These are phyloP conservation scores for Metaphire vulgaris DNA, from an alignment of 1,140 invertebrate species.

Conservation along the genomic window DNA sequence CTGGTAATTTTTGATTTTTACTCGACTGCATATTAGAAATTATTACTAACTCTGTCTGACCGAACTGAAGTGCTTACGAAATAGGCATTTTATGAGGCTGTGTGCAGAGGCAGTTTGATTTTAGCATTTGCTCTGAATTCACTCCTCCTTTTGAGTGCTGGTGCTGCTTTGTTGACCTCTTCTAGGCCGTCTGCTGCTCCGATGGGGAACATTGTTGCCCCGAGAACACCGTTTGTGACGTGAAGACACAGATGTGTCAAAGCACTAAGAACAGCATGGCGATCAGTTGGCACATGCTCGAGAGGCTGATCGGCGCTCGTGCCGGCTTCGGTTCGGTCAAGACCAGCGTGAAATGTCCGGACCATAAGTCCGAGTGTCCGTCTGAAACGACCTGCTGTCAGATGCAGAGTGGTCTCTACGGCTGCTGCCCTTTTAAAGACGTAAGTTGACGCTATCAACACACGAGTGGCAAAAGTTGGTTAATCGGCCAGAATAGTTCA, in stretches of 20 bases:
- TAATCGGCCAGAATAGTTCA: too few species aligned
- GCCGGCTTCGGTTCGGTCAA: neutral
- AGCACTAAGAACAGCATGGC: neutral
- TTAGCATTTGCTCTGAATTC: too few species aligned
- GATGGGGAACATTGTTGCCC: neutral
- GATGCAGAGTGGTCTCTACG: slow-evolving; percentile 31
- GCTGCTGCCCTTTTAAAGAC: slow-evolving; percentile 34
- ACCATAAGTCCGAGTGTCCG: slow-evolving; percentile 32
- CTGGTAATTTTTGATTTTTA: too few species aligned
- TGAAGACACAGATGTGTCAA: neutral
- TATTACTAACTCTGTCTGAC: too few species aligned
- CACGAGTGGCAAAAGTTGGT: too few species aligned
- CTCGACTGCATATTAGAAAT: too few species aligned
- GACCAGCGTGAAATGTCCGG: slow-evolving; percentile 17
- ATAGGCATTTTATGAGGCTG: too few species aligned
- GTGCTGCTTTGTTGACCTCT: too few species aligned
- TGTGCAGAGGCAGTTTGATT: too few species aligned
- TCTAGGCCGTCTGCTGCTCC: neutral
- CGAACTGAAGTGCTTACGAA: too few species aligned
- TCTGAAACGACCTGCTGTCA: slow-evolving; percentile 37
- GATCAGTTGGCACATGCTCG: neutral
- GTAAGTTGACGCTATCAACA: too few species aligned
- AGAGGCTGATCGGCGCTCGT: neutral
- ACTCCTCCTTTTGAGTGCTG: too few species aligned
- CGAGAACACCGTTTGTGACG: neutral